These are phyloP conservation scores for Drosophila dunni DNA, from an alignment of 1,140 invertebrate species.

Conservation along the genomic window DNA sequence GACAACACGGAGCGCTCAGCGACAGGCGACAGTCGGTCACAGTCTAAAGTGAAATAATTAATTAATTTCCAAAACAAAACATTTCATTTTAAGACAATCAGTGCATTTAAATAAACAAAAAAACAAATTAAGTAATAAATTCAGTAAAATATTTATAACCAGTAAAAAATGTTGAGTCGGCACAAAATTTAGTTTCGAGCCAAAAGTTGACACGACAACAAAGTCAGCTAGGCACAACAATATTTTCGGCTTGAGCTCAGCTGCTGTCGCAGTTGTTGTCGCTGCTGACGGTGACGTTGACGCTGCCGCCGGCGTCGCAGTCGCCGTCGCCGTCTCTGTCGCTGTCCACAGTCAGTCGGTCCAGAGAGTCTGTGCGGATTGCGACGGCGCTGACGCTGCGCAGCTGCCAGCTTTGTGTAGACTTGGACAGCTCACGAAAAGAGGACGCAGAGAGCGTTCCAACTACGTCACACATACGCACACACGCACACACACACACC, in stretches of 20 bases:
- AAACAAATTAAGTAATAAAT: conserved; percentile 8
- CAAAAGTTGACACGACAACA: conserved; percentile 22
- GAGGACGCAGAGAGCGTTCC: conserved; percentile 4
- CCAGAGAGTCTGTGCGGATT: conserved; percentile 7
- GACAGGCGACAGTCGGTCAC: conserved; percentile 21
- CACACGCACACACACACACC: conserved; percentile 8
- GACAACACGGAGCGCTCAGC: conserved; percentile 69
- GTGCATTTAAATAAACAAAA: neutral
- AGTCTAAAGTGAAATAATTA: conserved; percentile 31
- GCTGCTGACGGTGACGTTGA: neutral
- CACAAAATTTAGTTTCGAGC: neutral
- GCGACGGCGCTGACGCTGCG: conserved; percentile 40
- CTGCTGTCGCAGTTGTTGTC: conserved; percentile 29
- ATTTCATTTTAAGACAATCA: conserved; percentile 1
- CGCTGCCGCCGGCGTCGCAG: conserved; percentile 12
- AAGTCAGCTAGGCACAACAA: conserved; percentile 46
- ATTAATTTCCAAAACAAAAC: neutral
- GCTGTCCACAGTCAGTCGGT: neutral
- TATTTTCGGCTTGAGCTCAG: conserved; percentile 21
- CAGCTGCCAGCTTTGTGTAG: conserved; percentile 46
- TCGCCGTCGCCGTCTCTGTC: conserved; percentile 20
- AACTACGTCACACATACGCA: conserved; percentile 46
- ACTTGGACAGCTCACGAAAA: conserved; percentile 21
- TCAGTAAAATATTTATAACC: neutral
- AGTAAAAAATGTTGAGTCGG: neutral